Evolutionary conservation across 2,888 invertebrate species (phyloP).

Genomic region (Drosophila nr. medialis): DNA sequence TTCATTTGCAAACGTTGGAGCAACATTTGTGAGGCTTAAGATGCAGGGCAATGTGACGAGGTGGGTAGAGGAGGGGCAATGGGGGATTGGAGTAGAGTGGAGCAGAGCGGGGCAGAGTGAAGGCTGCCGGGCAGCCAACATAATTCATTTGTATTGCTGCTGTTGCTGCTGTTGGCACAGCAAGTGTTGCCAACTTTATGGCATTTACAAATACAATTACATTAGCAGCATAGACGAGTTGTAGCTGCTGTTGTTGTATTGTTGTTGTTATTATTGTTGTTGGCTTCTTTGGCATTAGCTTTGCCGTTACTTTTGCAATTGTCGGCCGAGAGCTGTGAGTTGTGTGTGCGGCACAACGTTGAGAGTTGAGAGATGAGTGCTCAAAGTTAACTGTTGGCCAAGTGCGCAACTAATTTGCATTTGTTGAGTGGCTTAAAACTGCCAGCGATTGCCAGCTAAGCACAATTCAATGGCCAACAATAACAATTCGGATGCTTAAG

Average conservation of each 20-base stretch:
- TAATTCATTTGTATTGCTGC: constrained; percentile 70
- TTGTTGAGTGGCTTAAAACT: constrained; percentile 54
- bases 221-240: constrained; percentile 48
- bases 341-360: constrained; percentile 4
- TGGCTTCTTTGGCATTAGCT: constrained; percentile 47
- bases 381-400: constrained; percentile 69
- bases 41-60: background rate
- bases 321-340: constrained; percentile 21
- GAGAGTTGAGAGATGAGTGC: constrained; percentile 43
- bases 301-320: constrained; percentile 65
- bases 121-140: constrained; percentile 61
- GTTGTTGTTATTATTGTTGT: constrained; percentile 15
- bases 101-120: constrained; percentile 25
- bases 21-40: constrained; percentile 32
- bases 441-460: constrained; percentile 39
- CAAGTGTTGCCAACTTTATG: constrained; percentile 81
- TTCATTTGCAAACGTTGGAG: constrained; percentile 76
- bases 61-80: background rate
- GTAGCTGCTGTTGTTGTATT: constrained; percentile 13
- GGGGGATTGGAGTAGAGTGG: background rate
- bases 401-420: constrained; percentile 76
- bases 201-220: constrained; percentile 81
- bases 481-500: constrained; percentile 27
- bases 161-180: constrained; percentile 66
- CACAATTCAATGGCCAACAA: constrained; percentile 54